phyloP scores from a whole-genome alignment of 2,888 invertebrate genomes.

The Melolontha melolontha region DNA sequence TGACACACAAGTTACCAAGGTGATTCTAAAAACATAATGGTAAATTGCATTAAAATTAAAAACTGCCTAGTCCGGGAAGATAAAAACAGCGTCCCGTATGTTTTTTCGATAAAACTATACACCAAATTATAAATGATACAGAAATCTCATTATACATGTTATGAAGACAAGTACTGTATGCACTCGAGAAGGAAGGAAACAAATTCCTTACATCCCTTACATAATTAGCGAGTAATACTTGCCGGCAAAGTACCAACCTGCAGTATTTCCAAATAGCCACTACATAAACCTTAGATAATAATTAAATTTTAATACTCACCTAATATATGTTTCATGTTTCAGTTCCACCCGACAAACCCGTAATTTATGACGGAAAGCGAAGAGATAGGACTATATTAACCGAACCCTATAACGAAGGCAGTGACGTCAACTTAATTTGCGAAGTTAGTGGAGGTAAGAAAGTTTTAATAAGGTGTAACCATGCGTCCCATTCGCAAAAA shows the following conservation, averaged over 20 bases:
- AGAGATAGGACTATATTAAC: conserved; percentile 81
- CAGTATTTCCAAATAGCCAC: conserved; percentile 5
- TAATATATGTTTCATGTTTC: conserved; percentile 62
- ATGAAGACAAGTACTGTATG: too few relatives aligned
- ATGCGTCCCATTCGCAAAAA: conserved; percentile 24
- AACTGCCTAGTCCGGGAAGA: too few relatives aligned
- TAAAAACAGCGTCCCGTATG: too few relatives aligned
- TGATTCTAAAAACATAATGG: too few relatives aligned
- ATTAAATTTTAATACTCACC: conserved; percentile 44
- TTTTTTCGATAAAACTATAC: too few relatives aligned
- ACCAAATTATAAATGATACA: too few relatives aligned
- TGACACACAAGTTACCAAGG: too few relatives aligned
- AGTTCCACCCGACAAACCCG: conserved; percentile 87
- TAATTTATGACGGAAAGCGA: conserved; percentile 83
- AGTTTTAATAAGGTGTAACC: conserved; percentile 42
- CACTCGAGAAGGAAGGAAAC: neutral
- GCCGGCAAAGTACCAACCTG: neutral
- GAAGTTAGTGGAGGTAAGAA: conserved; percentile 84
- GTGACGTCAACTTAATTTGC: conserved; percentile 83
- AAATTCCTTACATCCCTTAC: conserved; percentile 2
- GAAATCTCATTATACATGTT: too few relatives aligned
- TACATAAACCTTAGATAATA: conserved; percentile 20
- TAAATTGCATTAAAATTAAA: too few relatives aligned
- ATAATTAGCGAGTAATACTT: conserved; percentile 3
- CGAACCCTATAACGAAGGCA: conserved; percentile 89